phyloP scores from a whole-genome alignment of 2,888 invertebrate species.

The Arctia plantaginis region DNA sequence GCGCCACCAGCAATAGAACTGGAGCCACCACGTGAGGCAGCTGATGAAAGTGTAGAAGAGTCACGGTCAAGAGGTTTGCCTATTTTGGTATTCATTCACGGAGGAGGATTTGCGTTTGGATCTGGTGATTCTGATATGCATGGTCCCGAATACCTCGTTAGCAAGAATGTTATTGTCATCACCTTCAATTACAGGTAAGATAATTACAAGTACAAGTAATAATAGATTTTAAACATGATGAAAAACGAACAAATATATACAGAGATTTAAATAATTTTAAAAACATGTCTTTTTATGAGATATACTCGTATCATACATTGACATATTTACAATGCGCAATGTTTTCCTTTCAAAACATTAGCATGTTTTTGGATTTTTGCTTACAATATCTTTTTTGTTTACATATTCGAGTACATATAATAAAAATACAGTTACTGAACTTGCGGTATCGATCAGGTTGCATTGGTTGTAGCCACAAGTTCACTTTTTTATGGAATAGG shows the following conservation, averaged over 20 bases:
- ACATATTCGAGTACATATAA: too few species aligned
- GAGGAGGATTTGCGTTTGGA: conserved; percentile 79
- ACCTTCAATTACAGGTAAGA: conserved; percentile 81
- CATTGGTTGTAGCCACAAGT: too few species aligned
- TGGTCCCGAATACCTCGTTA: conserved; percentile 76
- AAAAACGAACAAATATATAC: background rate
- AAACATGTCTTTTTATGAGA: background rate
- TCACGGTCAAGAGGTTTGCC: conserved; percentile 57
- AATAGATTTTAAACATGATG: background rate
- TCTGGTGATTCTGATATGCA: conserved; percentile 75
- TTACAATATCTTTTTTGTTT: too few species aligned
- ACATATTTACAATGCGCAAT: too few species aligned
- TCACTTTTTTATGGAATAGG: too few species aligned
- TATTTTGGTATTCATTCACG: conserved; percentile 78
- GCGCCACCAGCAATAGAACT: conserved; percentile 38
- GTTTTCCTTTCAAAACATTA: too few species aligned
- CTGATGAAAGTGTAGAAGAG: conserved; percentile 30
- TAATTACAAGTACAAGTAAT: background rate
- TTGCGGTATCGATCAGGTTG: too few species aligned
- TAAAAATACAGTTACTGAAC: too few species aligned
- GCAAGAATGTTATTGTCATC: conserved; percentile 72
- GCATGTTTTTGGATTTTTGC: too few species aligned
- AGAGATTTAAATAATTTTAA: background rate
- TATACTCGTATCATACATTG: too few species aligned
- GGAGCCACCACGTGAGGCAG: conserved; percentile 47